Percentiles rank a stretch among this genome's conserved stretches.
phyloP scores from a whole-genome alignment of 2,888 invertebrate genomes.

The Caenorhabditis parvicauda region DNA sequence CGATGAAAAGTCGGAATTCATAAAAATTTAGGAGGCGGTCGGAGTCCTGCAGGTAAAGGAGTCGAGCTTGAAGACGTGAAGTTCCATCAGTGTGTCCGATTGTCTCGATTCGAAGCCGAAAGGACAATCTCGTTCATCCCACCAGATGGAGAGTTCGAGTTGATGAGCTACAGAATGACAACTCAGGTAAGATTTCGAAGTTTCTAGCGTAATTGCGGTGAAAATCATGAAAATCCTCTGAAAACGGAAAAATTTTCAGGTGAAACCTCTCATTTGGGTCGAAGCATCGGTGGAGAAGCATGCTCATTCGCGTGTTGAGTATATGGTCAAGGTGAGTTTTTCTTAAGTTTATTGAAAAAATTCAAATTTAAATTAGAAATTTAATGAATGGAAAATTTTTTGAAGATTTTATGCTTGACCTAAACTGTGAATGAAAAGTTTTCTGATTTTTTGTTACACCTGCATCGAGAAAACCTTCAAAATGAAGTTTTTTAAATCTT shows the following conservation, averaged over 20 bases:
- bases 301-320: constrained; percentile 93
- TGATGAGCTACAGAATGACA: constrained; percentile 70
- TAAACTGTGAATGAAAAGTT: no score
- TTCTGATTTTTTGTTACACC: no score
- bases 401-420: no score
- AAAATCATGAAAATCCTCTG: not conserved
- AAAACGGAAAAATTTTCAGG: constrained; percentile 62
- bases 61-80: constrained; percentile 97
- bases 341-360: no score
- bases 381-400: no score
- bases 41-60: constrained; percentile 88
- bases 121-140: constrained; percentile 88
- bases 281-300: constrained; percentile 96
- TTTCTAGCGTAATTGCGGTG: not conserved
- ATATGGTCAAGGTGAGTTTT: constrained; percentile 81
- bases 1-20: not conserved
- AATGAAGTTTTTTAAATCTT: not conserved
- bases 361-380: no score
- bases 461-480: not conserved
- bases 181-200: constrained; percentile 34
- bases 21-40: no score
- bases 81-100: constrained; percentile 94
- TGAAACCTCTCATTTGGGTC: constrained; percentile 96
- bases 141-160: constrained; percentile 96
- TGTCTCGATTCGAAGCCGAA: constrained; percentile 85